Evolutionary conservation across 2,113 vertebrate species (phyloP), one percentile per base, ranked within the genome.

Genomic region (Semicossyphus pulcher): DNA sequence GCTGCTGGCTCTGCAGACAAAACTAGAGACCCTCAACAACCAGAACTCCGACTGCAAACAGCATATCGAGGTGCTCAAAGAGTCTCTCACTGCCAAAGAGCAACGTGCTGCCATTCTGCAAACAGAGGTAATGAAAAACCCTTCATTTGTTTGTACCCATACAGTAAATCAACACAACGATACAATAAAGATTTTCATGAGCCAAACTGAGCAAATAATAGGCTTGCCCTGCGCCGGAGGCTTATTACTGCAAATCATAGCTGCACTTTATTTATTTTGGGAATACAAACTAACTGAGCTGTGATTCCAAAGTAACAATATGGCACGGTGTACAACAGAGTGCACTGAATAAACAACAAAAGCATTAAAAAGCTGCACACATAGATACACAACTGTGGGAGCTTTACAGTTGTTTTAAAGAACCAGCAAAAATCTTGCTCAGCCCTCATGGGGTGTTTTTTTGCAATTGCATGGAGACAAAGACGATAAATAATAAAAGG

Each of bases 41-140:
- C 98, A 99, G 92, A 99, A 99, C 92, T 99, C 98, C 18, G 97
- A 99, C 95, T 99, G 97, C 92, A 99, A 99, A 91, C 97, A 99
- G 95, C 97, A 99, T 92, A 99, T 99, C 39, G 98, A 99, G 94
- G 98, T 99, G 92, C 97, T 99, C 88, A 99, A 99, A 94, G 98
- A 99, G 94, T 99, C 98, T 26, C 97, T 99, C 93, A 99, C 98
- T 94, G 98, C 98, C 95, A 99, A 99, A 95, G 98, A 99, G 95
- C 98, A 99, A 95, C 96, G 98, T 75, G 96, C 98, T 89, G 98
- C 98, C 94, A 99, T 99, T 88, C 95, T 99, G 81, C 98, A 99
- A 93, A 99, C 98, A 20, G 98, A 99, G 98, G 98, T 99, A 72
- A 81, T 34, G 26, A 57, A 64, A 74, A 66, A 37, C 15, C 5